Conservation (phyloP, 2,113 vertebrate species). For the Microtus ochrogaster region DNA sequence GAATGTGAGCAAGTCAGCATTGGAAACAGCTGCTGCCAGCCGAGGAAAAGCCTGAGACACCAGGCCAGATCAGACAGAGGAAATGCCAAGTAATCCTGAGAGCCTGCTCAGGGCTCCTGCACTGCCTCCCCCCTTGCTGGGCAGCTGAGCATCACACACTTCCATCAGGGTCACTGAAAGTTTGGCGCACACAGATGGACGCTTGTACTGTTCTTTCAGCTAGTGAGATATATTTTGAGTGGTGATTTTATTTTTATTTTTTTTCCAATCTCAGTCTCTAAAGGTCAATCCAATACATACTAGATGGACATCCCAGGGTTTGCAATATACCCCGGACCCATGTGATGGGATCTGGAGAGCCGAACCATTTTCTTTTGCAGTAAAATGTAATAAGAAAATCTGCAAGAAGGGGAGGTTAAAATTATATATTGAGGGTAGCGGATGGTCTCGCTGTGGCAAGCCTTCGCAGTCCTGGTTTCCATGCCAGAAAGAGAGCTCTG, state of each 20-base stretch:
- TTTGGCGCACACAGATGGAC: conserved; percentile 28
- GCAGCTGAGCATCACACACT: background rate
- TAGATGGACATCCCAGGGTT: background rate
- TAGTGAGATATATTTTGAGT: conserved; percentile 51
- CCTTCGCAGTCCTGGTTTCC: background rate
- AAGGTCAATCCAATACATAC: conserved; percentile 54
- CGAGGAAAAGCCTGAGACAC: background rate
- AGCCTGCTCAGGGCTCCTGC: background rate
- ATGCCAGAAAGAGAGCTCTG: background rate
- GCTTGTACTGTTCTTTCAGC: conserved; percentile 37
- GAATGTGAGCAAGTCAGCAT: background rate
- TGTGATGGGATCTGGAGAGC: conserved; percentile 45
- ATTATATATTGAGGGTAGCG: background rate
- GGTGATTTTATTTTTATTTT: conserved; percentile 76
- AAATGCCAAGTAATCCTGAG: background rate
- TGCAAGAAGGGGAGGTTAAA: conserved; percentile 40
- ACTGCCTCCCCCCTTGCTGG: background rate
- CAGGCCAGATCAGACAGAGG: background rate
- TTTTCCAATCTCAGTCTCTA: conserved; percentile 69
- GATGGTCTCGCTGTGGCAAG: background rate
- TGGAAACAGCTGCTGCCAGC: background rate
- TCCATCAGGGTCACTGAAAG: conserved; percentile 55
- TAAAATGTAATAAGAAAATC: conserved; percentile 67
- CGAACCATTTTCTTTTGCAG: conserved; percentile 51
- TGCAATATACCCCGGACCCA: conserved; percentile 56